phyloP scores from a whole-genome alignment of 2,888 invertebrate genomes.

The Drosophila koepferae region DNA sequence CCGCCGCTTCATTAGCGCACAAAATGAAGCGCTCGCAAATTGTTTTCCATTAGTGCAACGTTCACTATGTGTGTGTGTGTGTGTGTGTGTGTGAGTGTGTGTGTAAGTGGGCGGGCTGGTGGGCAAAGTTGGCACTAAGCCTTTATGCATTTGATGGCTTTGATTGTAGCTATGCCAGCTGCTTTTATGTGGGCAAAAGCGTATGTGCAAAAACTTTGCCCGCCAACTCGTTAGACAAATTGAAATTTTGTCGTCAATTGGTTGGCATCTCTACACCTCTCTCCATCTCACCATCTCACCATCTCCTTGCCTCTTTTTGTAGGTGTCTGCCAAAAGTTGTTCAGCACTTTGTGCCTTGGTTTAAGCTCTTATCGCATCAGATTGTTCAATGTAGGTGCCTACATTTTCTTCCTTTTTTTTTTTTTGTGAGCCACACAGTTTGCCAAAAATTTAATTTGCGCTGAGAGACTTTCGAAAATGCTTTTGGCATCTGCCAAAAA shows the following conservation, averaged over 20 bases:
- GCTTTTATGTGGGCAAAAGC: conserved; percentile 47
- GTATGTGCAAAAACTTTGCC: conserved; percentile 60
- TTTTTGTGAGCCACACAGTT: conserved; percentile 16
- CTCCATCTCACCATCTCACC: too few relatives aligned
- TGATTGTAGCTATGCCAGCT: conserved; percentile 57
- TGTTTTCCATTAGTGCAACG: conserved; percentile 68
- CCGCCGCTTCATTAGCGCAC: conserved; percentile 69
- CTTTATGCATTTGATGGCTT: conserved; percentile 79
- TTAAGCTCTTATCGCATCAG: conserved; percentile 21
- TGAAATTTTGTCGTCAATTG: conserved; percentile 78
- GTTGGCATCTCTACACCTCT: conserved; percentile 9
- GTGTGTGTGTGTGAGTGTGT: not conserved
- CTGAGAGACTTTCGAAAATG: conserved; percentile 30
- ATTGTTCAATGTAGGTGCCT: conserved; percentile 16
- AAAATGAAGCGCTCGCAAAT: conserved; percentile 66
- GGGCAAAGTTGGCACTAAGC: conserved; percentile 64
- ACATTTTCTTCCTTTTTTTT: not conserved
- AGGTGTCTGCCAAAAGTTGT: conserved; percentile 47
- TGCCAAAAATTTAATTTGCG: conserved; percentile 39
- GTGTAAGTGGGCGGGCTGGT: conserved; percentile 19
- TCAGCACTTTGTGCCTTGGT: conserved; percentile 26
- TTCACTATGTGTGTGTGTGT: conserved; percentile 9
- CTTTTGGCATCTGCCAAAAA: conserved; percentile 42
- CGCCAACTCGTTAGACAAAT: conserved; percentile 75
- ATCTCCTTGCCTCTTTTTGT: not conserved